Evolutionary conservation across 2,888 invertebrate species (phyloP), one percentile per base, ranked within the genome.

Genomic region (Exephanes ischioxanthus): DNA sequence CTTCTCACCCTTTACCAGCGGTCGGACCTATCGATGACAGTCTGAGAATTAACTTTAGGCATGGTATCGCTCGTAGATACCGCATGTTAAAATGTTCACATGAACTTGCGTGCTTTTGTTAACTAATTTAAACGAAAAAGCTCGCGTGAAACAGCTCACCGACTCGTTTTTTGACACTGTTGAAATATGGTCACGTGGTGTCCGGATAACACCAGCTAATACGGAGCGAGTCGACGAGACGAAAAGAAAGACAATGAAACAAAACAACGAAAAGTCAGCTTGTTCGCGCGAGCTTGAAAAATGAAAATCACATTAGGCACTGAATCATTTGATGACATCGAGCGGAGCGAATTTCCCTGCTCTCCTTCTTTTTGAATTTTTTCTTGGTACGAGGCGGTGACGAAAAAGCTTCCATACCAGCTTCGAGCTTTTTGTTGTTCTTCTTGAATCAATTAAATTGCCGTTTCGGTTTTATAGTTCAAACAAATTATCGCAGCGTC

Each of bases 241-340:
- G 9, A 26, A 9, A n/a, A 22, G n/a, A 3, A n/a, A 11, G 6
- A 26, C n/a, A 19, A 45, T 41, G 9, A n/a, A 63, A 30, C 2
- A 48, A 30, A n/a, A 61, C 14, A 66, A 37, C 63, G 30, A 37
- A 33, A 48, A 14, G 2, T 63, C 33, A 51, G 30, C 33, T 33
- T 75, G 51, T 51, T 76, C 6, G 37, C 33, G 14, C n/a, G 51
- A 76, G 66, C 51, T 66, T 37, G 2, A 63, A 41, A 33, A 67
- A 71, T 55, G 75, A 80, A 70, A 72, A 79, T 48, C 48, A 80
- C 53, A 58, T 73, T 58, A 73, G 80, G 84, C 81, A 81, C 84
- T 77, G 73, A 70, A 72, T 84, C 72, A 53, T 63, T 84, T 63
- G 37, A 61, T 67, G 75, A 51, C 72, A 53, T 58, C 41, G 55